Base-by-base conservation (phyloP, 2,797 vertebrate genomes). In the Alca torda region DNA sequence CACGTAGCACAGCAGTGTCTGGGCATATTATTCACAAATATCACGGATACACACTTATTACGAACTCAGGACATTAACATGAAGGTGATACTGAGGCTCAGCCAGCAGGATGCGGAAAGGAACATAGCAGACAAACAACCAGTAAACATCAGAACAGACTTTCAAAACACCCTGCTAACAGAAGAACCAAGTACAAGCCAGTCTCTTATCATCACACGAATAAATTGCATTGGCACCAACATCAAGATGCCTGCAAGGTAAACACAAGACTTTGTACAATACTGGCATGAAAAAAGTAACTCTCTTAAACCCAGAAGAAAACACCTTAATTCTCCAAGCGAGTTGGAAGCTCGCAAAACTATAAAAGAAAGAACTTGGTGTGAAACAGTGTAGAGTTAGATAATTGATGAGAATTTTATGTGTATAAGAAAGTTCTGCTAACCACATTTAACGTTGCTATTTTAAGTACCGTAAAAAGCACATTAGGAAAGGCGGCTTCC, bases 191-290 rank as follows among this genome's bases (percentile, higher is more conserved):
- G 73, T 86, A 91, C 76, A 84, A 93, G 90, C 90, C 93, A 96
- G 92, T 54, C 63, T 95, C 93, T 96, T 97, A 94, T 96, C 93
- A 93, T 97, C 93, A 95, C 68, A 89, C 88, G 94, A 96, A 93
- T 94, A 96, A 96, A 96, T 96, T 97, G 90, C 90, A 79, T 95
- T 97, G 90, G 92, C 93, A 96, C 84, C 89, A 94, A 93, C 94
- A 92, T 97, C 92, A 96, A 96, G 93, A 94, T 92, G 94, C 92
- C 94, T 96, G 87, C 87, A 94, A 97, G 92, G 92, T 94, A 95
- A 94, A 96, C 95, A 91, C 79, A 90, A 97, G 92, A 93, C 95
- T 96, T 96, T 81, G 79, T 97, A 96, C 82, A 95, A 86, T 70
- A 95, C 82, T 97, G 92, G 89, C 94, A 96, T 76, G 77, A 94